Evolutionary conservation across 2,113 vertebrate species (phyloP).

Genomic region (Ariopsis seemanni): DNA sequence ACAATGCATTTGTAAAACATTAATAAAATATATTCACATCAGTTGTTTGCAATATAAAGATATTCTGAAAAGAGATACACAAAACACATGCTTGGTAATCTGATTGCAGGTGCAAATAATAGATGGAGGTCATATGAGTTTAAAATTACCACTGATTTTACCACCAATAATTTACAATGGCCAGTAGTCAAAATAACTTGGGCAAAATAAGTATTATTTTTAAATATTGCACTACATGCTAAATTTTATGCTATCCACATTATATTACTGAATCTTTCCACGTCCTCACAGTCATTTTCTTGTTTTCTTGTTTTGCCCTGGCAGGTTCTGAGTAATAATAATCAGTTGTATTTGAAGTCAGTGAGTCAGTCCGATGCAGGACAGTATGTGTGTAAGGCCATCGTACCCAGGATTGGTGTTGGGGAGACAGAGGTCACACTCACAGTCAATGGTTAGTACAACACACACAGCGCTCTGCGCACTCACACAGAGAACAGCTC

Average conservation of each 20-base stretch:
- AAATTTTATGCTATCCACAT: background rate
- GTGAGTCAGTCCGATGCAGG: conserved; percentile 89
- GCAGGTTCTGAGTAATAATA: conserved; percentile 95
- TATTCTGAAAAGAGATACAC: no score
- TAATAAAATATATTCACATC: background rate
- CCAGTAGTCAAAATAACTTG: background rate
- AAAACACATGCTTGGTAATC: no score
- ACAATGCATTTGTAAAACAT: background rate
- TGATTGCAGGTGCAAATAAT: background rate
- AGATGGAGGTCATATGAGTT: background rate
- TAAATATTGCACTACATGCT: background rate
- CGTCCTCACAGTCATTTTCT: background rate
- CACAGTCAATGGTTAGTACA: conserved; percentile 84
- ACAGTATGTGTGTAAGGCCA: conserved; percentile 94
- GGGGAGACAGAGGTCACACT: conserved; percentile 89
- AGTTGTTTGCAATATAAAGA: background rate
- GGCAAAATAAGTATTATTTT: background rate
- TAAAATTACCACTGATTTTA: background rate
- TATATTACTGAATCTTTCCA: background rate
- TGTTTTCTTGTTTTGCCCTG: conserved; percentile 42
- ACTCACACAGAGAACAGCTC: no score
- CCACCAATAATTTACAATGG: no score
- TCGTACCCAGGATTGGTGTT: conserved; percentile 92
- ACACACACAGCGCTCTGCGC: conserved; percentile 20
- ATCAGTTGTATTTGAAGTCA: conserved; percentile 88